Percentiles rank a stretch among this genome's conserved stretches.
Conservation (phyloP, 2,888 invertebrate species). For the Noctua pronuba region DNA sequence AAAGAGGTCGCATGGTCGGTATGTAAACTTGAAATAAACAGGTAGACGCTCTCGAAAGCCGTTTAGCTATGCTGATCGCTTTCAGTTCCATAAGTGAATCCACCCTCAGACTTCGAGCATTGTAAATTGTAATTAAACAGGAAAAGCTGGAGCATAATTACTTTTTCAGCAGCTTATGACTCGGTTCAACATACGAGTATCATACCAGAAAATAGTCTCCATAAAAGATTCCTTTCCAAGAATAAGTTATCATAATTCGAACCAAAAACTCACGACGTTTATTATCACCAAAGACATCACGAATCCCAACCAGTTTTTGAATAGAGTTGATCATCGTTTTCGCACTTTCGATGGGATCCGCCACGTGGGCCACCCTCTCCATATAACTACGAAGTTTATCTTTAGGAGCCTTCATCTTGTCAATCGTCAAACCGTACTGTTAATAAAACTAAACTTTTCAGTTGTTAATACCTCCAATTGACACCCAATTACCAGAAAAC, state of each 20-base stretch:
- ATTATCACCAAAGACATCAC: conserved; percentile 76
- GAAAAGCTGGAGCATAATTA: background rate
- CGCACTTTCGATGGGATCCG: conserved; percentile 72
- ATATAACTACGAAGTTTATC: conserved; percentile 38
- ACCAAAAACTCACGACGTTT: conserved; percentile 66
- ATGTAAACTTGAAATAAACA: background rate
- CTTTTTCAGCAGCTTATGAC: background rate
- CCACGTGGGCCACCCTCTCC: conserved; percentile 55
- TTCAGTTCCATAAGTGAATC: background rate
- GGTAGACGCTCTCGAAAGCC: background rate
- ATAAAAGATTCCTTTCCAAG: background rate
- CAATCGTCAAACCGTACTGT: conserved; percentile 23
- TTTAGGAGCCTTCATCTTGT: conserved; percentile 49
- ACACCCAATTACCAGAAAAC: conserved; percentile 38
- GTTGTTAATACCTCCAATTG: conserved; percentile 18
- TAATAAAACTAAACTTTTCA: conserved; percentile 1
- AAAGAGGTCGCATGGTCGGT: background rate
- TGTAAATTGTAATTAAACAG: background rate
- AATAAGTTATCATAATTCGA: background rate
- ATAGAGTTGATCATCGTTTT: conserved; percentile 75
- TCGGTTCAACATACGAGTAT: background rate
- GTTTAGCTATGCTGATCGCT: background rate
- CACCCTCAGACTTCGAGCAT: background rate
- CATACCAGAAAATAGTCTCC: background rate
- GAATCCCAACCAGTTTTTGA: conserved; percentile 75